Base-by-base conservation (phyloP, 1,140 invertebrate genomes). In the Ceratosolen fusciceps region DNA sequence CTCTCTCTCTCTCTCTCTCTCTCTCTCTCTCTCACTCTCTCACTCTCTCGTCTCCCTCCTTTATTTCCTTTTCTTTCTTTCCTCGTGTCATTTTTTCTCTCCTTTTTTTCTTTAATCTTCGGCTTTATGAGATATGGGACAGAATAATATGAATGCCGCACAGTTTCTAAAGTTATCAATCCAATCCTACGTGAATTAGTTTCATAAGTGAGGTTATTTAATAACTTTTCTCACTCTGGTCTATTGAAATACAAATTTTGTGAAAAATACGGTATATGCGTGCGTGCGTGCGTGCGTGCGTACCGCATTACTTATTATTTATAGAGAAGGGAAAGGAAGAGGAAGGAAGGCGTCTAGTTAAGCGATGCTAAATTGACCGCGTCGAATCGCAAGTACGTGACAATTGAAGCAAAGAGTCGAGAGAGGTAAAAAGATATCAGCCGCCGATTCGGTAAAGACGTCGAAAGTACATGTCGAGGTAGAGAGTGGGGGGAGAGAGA, bases 201-300 rank as follows among this genome's bases (percentile, higher is more conserved):
- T 68, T 16, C 24, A 26, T 8, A 68, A 68, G 24, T 47, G 29
- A 19, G 14, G 31, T 37, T 65, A n/a, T 62, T 65, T 37, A n/a
- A 37, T 37, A 65, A 37, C 37, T 21, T 37, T 65, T 65, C 60
- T 65, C 60, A 65, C n/a, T 47, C 24, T 26, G n/a, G n/a, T 26
- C 39, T 24, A 47, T 47, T 68, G 39, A 68, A 68, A 47, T 68
- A 67, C 65, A 67, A 67, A 67, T 68, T 47, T 39, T 16, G 26
- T 29, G 12, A 47, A 68, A 68, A 29, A 26, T n/a, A 24, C 1
- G 4, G 1, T 43, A 12, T 47, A 47, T 9, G 8, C n/a, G n/a
- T n/a, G n/a, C n/a, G n/a, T n/a, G n/a, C n/a, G n/a, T n/a, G n/a
- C n/a, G n/a, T n/a, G n/a, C n/a, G n/a, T n/a, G n/a, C n/a, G n/a